phyloP scores from a whole-genome alignment of 2,797 vertebrate genomes.

The Schizopygopsis pylzovi region DNA sequence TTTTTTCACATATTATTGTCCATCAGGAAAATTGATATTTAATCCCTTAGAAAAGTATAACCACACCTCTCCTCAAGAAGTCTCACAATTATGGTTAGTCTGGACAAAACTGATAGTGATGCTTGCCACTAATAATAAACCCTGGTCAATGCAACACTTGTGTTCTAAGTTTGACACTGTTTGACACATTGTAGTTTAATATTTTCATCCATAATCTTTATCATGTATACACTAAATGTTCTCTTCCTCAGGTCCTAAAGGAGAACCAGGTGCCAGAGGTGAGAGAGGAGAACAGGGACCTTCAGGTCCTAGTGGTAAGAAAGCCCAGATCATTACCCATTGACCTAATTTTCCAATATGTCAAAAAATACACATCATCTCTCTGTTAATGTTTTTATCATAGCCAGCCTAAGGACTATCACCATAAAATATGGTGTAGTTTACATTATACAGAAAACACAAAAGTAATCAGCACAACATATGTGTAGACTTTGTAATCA shows the following conservation, averaged over 20 bases:
- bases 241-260: conserved; percentile 8
- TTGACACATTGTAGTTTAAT: not conserved
- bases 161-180: not conserved
- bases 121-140: not conserved
- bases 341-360: not conserved
- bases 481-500: not conserved
- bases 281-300: conserved; percentile 22
- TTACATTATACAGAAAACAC: not conserved
- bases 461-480: not conserved
- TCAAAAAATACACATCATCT: not conserved
- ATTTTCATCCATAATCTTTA: not conserved
- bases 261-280: conserved; percentile 29
- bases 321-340: not conserved
- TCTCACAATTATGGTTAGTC: not conserved
- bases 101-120: not conserved
- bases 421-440: not conserved
- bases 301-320: conserved; percentile 35
- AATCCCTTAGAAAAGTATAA: not conserved
- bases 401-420: not conserved
- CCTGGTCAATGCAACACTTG: not conserved
- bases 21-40: not conserved
- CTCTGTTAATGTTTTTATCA: not conserved
- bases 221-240: not conserved
- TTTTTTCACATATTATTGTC: not conserved
- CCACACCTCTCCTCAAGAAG: not conserved